Percentiles rank a stretch among this genome's conserved stretches.
Evolutionary conservation across 2,113 vertebrate genomes (phyloP).

Genomic region (Microcebus lehilahytsara): DNA sequence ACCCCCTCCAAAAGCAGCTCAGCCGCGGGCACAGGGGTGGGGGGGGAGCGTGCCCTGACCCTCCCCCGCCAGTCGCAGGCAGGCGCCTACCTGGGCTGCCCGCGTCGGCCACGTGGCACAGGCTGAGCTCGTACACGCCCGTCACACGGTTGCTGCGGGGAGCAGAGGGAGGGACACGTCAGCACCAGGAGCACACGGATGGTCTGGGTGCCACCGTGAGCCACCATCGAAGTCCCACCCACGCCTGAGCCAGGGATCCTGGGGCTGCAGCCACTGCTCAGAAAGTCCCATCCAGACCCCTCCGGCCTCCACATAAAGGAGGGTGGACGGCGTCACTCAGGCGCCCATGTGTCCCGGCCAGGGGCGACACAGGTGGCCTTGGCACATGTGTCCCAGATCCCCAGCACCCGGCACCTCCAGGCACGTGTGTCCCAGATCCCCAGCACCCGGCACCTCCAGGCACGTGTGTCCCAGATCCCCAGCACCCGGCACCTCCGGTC

Average conservation of each 20-base stretch:
- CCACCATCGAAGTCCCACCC: neutral
- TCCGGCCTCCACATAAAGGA: neutral
- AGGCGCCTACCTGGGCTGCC: constrained; percentile 92
- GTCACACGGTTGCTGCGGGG: constrained; percentile 93
- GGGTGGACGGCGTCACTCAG: neutral
- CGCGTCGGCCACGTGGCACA: constrained; percentile 92
- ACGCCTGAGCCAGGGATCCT: rapidly evolving
- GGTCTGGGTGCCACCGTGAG: rapidly evolving
- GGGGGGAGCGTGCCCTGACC: neutral
- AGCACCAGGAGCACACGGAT: too few relatives aligned
- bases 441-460: too few relatives aligned
- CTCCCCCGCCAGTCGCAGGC: too few relatives aligned
- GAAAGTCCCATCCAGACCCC: rapidly evolving
- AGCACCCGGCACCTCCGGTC: rapidly evolving
- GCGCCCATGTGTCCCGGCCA: neutral
- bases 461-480: neutral
- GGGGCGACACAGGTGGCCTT: rapidly evolving
- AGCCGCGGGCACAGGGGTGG: neutral
- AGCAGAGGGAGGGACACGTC: rapidly evolving
- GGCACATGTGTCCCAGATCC: too few relatives aligned
- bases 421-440: too few relatives aligned
- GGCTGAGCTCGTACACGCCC: constrained; percentile 95
- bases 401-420: too few relatives aligned
- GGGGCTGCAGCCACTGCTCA: rapidly evolving
- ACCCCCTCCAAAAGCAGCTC: too few relatives aligned